Evolutionary conservation across 2,797 vertebrate genomes (phyloP).

Genomic region (Galaxias olidus): DNA sequence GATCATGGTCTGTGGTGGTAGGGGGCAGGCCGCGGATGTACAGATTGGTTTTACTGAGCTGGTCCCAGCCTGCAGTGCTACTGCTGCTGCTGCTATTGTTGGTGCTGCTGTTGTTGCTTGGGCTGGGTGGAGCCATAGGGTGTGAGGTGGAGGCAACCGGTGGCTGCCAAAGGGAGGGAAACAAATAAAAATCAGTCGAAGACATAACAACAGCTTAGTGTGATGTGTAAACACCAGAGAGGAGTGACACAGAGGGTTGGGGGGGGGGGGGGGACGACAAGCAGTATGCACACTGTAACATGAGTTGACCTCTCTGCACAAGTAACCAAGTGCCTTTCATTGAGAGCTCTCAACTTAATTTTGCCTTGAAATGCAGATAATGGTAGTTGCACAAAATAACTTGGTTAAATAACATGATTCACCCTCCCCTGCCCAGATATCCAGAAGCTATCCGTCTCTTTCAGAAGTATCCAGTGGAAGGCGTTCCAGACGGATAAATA

Average conservation of each 20-base stretch:
- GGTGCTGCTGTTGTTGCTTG: conserved; percentile 94
- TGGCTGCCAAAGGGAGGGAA: conserved; percentile 75
- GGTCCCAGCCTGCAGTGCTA: conserved; percentile 95
- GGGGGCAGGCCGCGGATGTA: conserved; percentile 96
- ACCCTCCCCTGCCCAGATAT: not conserved
- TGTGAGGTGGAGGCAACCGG: conserved; percentile 83
- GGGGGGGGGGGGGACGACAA: not conserved
- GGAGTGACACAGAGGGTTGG: not conserved
- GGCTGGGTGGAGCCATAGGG: conserved; percentile 98
- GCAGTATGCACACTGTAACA: no score
- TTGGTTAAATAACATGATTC: no score
- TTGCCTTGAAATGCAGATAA: no score
- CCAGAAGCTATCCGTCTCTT: conserved; percentile 23
- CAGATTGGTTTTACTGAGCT: conserved; percentile 99
- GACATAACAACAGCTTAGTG: conserved; percentile 13
- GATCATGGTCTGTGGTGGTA: conserved; percentile 96
- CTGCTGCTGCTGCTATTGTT: conserved; percentile 94
- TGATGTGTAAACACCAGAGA: conserved; percentile 22
- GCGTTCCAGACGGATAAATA: conserved; percentile 38
- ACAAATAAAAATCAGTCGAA: conserved; percentile 31
- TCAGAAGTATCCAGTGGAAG: conserved; percentile 14
- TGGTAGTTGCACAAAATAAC: no score
- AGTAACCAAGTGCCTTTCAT: no score
- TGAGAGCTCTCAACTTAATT: no score
- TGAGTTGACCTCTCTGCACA: no score